Evolutionary conservation across 2,113 vertebrate species (phyloP).

Genomic region (Mustela nigripes): DNA sequence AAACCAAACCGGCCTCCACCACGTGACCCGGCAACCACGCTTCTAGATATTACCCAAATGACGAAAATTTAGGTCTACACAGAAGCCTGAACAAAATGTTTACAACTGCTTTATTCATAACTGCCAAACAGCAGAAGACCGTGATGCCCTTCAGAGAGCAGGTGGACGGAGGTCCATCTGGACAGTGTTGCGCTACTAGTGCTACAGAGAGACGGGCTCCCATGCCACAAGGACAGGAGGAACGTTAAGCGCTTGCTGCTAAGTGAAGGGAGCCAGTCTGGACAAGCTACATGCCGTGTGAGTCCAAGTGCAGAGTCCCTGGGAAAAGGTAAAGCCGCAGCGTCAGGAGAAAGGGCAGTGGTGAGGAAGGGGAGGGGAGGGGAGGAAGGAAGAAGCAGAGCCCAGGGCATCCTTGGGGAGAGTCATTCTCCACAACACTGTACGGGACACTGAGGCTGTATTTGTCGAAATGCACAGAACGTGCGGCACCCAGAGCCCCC

Average conservation of each 20-base stretch:
- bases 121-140: background rate
- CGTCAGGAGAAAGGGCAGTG: background rate
- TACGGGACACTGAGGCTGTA: rapidly evolving
- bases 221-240: background rate
- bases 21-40: rapidly evolving
- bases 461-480: background rate
- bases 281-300: rapidly evolving
- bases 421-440: no score
- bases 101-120: background rate
- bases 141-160: background rate
- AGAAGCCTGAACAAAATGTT: background rate
- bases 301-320: background rate
- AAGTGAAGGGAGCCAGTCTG: background rate
- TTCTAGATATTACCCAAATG: background rate
- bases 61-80: background rate
- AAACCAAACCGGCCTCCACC: background rate
- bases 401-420: rapidly evolving
- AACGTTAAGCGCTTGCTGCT: no score
- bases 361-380: background rate
- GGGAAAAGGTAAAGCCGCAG: background rate
- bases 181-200: background rate
- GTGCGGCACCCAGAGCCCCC: rapidly evolving
- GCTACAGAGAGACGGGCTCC: background rate
- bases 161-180: background rate
- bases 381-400: no score